Percentiles rank a stretch among this genome's conserved stretches.
These are phyloP conservation scores for Ariolimax columbianus DNA, from an alignment of 2,888 invertebrate genomes.

Conservation along the genomic window DNA sequence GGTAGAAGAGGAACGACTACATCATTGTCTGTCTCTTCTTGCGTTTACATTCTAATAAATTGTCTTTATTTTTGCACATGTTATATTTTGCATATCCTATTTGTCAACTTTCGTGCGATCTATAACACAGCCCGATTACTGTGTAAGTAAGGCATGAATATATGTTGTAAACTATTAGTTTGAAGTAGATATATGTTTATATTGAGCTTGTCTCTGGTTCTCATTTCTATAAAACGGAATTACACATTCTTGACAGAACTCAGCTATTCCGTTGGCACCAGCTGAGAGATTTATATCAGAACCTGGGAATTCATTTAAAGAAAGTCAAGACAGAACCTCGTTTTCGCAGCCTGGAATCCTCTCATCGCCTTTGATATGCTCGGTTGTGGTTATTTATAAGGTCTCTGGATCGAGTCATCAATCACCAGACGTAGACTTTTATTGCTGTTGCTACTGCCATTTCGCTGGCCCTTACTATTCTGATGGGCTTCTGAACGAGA, in stretches of 20 bases:
- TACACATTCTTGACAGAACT: background rate
- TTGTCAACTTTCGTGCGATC: too few species aligned
- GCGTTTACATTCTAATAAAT: too few species aligned
- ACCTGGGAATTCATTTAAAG: background rate
- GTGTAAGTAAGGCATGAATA: too few species aligned
- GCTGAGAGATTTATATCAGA: background rate
- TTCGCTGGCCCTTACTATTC: background rate
- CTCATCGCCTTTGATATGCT: background rate
- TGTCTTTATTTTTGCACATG: too few species aligned
- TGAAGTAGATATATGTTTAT: too few species aligned
- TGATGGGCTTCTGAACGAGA: conserved; percentile 32
- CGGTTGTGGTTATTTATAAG: conserved; percentile 19
- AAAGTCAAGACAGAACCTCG: background rate
- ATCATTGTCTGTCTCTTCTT: too few species aligned
- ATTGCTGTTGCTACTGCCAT: conserved; percentile 11
- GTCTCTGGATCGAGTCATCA: conserved; percentile 36
- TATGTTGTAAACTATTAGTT: too few species aligned
- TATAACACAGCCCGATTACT: too few species aligned
- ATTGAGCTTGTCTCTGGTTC: too few species aligned
- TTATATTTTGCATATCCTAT: too few species aligned
- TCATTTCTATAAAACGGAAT: too few species aligned
- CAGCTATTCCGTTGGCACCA: background rate
- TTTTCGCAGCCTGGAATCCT: background rate
- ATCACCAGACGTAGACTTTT: conserved; percentile 37
- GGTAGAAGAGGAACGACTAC: too few species aligned